These are phyloP conservation scores for Conchocele bisecta DNA, from an alignment of 2,888 invertebrate genomes.

Conservation along the genomic window DNA sequence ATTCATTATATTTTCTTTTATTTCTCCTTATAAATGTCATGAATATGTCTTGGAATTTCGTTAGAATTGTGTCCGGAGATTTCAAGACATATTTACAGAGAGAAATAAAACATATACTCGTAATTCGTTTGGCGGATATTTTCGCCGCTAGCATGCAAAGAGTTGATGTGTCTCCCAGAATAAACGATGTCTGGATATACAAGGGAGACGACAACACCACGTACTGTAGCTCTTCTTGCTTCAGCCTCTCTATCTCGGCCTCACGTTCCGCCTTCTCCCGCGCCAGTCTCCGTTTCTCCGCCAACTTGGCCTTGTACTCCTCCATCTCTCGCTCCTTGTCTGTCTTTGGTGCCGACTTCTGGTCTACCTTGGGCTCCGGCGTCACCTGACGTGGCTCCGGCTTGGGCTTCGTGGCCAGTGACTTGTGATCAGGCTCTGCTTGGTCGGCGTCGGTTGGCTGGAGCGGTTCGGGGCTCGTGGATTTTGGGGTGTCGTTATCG, in stretches of 20 bases:
- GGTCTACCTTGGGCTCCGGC: conserved; percentile 40
- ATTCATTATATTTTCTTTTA: too few relatives aligned
- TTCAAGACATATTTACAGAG: too few relatives aligned
- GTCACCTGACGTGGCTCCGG: conserved; percentile 37
- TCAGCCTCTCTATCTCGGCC: conserved; percentile 91
- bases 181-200: too few relatives aligned
- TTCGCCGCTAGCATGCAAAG: too few relatives aligned
- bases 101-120: too few relatives aligned
- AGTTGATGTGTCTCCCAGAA: too few relatives aligned
- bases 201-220: too few relatives aligned
- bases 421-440: conserved; percentile 31
- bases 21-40: too few relatives aligned
- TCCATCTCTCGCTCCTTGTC: conserved; percentile 84
- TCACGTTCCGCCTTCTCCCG: conserved; percentile 95
- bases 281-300: conserved; percentile 93
- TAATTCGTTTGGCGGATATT: too few relatives aligned
- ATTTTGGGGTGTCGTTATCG: conserved; percentile 13
- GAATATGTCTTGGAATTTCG: too few relatives aligned
- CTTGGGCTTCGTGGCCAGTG: conserved; percentile 13
- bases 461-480: conserved; percentile 13
- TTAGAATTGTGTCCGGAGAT: too few relatives aligned
- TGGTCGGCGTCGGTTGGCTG: not conserved
- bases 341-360: conserved; percentile 46
- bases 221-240: conserved; percentile 84
- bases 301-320: conserved; percentile 96